Base-by-base conservation (phyloP, 2,888 invertebrate genomes). In the Caenorhabditis angaria region DNA sequence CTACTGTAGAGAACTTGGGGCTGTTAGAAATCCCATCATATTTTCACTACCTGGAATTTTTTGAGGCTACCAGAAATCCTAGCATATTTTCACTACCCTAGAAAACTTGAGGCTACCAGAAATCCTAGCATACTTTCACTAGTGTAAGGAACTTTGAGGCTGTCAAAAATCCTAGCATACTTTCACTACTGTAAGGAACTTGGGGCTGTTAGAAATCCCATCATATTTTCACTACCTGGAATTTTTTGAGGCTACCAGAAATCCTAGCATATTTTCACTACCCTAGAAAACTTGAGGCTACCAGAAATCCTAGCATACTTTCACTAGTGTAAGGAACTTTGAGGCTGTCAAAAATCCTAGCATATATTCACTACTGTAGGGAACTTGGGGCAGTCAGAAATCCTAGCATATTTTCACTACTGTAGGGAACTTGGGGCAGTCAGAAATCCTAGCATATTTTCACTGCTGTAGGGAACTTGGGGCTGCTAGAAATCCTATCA, bases 271-370 rank as follows among this genome's bases (percentile, higher is more conserved):
- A n/a, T n/a, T n/a, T n/a, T n/a, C n/a, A n/a, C n/a, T n/a, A n/a
- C n/a, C n/a, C n/a, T n/a, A n/a, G n/a, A n/a, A n/a, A n/a, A n/a
- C n/a, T n/a, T n/a, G n/a, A n/a, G n/a, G n/a, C n/a, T n/a, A n/a
- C n/a, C n/a, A n/a, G n/a, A n/a, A n/a, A n/a, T n/a, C 55, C 69
- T 66, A 14, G 25, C 8, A 24, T 27, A 25, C 18, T 41, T 24
- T 14, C 18, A 22, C 32, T n/a, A 27, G 24, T 5, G 10, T 56
- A 24, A 22, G 12, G 12, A 22, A 28, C 3, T 54, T 6, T n/a
- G 4, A 22, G n/a, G 28, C 55, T 54, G 12, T 8, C 6, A 51
- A 51, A 51, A 10, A 51, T 10, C 6, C n/a, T 6, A 22, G 6
- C 18, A 10, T 10, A n/a, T 24, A 10, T 24, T 51, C 51, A 10